Percentiles rank a stretch among this genome's conserved stretches.
Evolutionary conservation across 1,140 invertebrate genomes (phyloP).

Genomic region (Chironomus tepperi): DNA sequence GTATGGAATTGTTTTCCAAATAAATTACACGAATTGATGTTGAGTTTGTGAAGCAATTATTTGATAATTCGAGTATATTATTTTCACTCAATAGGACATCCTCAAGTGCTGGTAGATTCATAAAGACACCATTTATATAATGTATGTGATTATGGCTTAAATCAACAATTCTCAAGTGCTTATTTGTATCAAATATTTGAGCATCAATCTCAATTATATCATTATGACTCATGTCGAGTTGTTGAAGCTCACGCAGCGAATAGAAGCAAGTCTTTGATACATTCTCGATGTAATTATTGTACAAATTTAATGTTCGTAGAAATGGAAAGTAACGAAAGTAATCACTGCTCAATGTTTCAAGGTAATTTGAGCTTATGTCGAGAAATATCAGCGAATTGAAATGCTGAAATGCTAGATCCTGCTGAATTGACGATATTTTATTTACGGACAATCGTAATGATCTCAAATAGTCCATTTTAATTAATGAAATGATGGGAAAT

Average conservation of each 20-base stretch:
- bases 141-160: constrained; percentile 84
- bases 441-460: constrained; percentile 76
- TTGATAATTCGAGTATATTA: constrained; percentile 75
- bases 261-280: constrained; percentile 69
- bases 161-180: constrained; percentile 69
- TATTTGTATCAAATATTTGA: constrained; percentile 63
- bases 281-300: constrained; percentile 70
- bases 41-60: constrained; percentile 71
- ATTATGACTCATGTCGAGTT: constrained; percentile 79
- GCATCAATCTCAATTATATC: constrained; percentile 65
- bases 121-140: constrained; percentile 70
- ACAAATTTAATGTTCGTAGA: constrained; percentile 68
- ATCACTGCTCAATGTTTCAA: constrained; percentile 60
- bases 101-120: constrained; percentile 62
- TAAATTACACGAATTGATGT: constrained; percentile 70
- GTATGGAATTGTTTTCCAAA: constrained; percentile 78
- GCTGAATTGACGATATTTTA: constrained; percentile 51
- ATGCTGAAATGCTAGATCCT: constrained; percentile 40
- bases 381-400: constrained; percentile 63
- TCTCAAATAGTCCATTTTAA: constrained; percentile 61
- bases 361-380: constrained; percentile 79
- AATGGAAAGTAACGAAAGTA: constrained; percentile 71
- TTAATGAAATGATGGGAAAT: constrained; percentile 71
- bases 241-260: constrained; percentile 63
- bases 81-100: constrained; percentile 84